Conservation (phyloP, 2,113 vertebrate genomes). For the Tichodroma muraria region DNA sequence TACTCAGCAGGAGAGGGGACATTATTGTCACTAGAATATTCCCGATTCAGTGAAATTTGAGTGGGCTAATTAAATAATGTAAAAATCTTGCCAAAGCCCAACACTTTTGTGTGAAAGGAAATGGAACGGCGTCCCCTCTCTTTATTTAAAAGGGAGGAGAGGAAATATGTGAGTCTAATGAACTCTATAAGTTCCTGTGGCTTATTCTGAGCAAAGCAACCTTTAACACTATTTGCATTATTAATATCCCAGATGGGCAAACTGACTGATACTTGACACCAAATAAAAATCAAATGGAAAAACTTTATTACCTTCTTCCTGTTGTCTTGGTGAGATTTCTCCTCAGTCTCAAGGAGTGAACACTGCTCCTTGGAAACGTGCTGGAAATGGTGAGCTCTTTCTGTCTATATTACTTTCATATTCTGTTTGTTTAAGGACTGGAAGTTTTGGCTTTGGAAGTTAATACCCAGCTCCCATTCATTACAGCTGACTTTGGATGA, state of each 20-base stretch:
- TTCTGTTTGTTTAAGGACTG: background rate
- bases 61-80: constrained; percentile 61
- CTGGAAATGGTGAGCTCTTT: background rate
- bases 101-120: constrained; percentile 31
- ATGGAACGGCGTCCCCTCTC: background rate
- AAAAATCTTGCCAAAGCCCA: constrained; percentile 34
- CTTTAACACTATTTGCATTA: constrained; percentile 50
- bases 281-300: constrained; percentile 7
- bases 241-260: constrained; percentile 53
- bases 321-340: constrained; percentile 10
- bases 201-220: constrained; percentile 32
- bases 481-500: background rate
- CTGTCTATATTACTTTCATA: background rate
- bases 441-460: background rate
- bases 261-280: constrained; percentile 31
- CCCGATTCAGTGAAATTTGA: constrained; percentile 41
- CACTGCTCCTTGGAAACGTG: background rate
- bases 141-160: constrained; percentile 15
- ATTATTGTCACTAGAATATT: constrained; percentile 55
- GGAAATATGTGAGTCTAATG: constrained; percentile 43
- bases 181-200: constrained; percentile 35
- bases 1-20: constrained; percentile 49
- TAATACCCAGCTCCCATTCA: background rate
- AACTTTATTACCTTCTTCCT: constrained; percentile 21
- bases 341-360: background rate